Base-by-base conservation (phyloP, 2,888 invertebrate genomes). In the Troides helena region DNA sequence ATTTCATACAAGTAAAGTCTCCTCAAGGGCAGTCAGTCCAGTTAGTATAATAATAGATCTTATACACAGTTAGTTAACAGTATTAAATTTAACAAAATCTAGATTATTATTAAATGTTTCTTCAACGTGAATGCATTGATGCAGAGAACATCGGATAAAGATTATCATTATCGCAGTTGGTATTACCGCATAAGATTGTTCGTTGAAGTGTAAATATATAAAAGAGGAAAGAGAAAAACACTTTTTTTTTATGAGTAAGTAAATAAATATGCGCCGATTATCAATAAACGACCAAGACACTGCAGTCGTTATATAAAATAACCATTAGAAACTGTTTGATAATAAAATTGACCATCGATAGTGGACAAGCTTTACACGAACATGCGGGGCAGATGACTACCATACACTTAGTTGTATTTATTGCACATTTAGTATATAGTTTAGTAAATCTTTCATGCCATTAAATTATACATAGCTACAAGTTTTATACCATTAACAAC, bases 301-400 rank as follows among this genome's bases (percentile, higher is more conserved):
- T 25, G 58, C 18, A 18, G 58, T 64, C 72, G 53, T 58, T 53
- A 59, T 73, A 72, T 43, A 67, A 53, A 67, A 71, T 70, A 69
- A 72, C 74, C 21, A 77, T 73, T 74, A 72, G 57, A 68, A 58
- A 75, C 72, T 71, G 66, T 71, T 76, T 72, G 75, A 77, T 74
- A 75, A 75, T 74, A 73, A 75, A 75, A 73, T 74, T 76, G 76
- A 77, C 75, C 77, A 75, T 72, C 72, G 74, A 72, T 70, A 68
- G 76, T 72, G 73, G 71, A 74, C 74, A 74, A 72, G 61, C 64
- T 66, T 69, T 59, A 59, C 62, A 50, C 57, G 46, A 59, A 65
- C 72, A 80, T 78, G 78, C 77, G 79, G 78, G 79, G 73, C 78
- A 78, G 75, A 77, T 75, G 75, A 74, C 73, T 72, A 69, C 72